Conservation (phyloP, 2,797 vertebrate genomes). For the Periparus ater region DNA sequence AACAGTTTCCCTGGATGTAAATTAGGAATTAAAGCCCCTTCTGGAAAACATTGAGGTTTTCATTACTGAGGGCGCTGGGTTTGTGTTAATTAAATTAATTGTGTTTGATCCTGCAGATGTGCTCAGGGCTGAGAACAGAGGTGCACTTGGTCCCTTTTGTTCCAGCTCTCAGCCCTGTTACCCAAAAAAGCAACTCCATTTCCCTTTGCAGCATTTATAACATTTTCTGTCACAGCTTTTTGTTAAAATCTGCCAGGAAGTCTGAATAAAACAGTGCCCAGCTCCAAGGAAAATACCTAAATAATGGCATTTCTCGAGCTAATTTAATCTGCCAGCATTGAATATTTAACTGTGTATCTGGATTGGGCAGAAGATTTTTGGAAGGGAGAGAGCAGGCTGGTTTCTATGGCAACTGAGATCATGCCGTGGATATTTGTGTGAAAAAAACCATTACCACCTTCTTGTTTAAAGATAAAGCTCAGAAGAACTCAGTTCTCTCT, state of each 20-base stretch:
- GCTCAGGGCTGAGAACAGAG: background rate
- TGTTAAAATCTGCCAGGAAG: background rate
- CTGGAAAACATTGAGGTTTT: background rate
- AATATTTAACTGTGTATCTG: background rate
- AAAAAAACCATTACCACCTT: accelerated
- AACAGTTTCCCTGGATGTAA: background rate
- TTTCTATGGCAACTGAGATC: constrained; percentile 48
- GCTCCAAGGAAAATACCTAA: background rate
- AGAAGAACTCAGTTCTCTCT: background rate
- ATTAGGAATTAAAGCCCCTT: background rate
- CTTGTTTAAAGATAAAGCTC: background rate
- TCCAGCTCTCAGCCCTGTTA: background rate
- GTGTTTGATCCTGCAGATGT: background rate
- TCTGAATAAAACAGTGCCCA: background rate
- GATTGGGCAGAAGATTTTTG: background rate
- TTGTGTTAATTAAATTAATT: background rate
- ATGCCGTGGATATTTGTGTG: background rate
- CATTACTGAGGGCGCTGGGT: accelerated
- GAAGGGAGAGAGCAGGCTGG: background rate
- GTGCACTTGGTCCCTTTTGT: background rate
- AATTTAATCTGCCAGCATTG: background rate
- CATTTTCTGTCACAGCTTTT: background rate
- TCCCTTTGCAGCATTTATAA: background rate
- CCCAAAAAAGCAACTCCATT: background rate
- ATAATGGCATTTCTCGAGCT: background rate